Base-by-base conservation (phyloP, 2,113 vertebrate species). In the Phainopepla nitens region DNA sequence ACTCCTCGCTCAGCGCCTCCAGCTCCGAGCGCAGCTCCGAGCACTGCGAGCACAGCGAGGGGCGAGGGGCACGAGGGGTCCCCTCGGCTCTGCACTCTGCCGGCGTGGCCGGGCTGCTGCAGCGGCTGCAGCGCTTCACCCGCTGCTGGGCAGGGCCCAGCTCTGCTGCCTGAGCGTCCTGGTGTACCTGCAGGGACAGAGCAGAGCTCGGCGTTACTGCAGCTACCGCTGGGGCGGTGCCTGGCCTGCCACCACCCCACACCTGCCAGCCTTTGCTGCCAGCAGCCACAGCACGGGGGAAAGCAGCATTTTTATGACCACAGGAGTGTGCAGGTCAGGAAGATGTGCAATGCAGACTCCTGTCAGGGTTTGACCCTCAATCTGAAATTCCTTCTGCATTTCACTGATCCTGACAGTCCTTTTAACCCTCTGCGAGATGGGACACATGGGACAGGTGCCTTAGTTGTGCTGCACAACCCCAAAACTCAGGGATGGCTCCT, bases 1-100 rank as follows among this genome's bases (percentile, higher is more conserved):
- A 99, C 96, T 99, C 98, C 56, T 98, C 97, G 47, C 98, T 97
- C 96, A 99, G 96, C 42, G 89, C 82, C 68, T 98, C 98, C 95
- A 99, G 96, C 93, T 99, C 98, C 2, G 57, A 79, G 89, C 98
- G 98, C 94, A 99, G 97, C 91, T 98, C 98, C 83, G 33, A 87
- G 93, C 98, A 99, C 99, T 99, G 95, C 17, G 10, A 36, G 92
- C 84, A 95, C 78, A 95, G 90, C 28, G 2, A 49, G 89, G 53
- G n/a, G 28, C 33, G 3, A 9, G 82, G 14, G 44, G 77, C 33
- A 1, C 44, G 39, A 27, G n/a, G n/a, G 53, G 4, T 28, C 22
- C 84, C 84, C 53, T 12, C 4, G 1, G 21, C 5, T 7, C 3
- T 0, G n/a, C 0, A 2, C 29, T 0, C 60, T 8, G 23, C 27